Base-by-base conservation (phyloP, 2,113 vertebrate species). In the Arothron firmamentum region DNA sequence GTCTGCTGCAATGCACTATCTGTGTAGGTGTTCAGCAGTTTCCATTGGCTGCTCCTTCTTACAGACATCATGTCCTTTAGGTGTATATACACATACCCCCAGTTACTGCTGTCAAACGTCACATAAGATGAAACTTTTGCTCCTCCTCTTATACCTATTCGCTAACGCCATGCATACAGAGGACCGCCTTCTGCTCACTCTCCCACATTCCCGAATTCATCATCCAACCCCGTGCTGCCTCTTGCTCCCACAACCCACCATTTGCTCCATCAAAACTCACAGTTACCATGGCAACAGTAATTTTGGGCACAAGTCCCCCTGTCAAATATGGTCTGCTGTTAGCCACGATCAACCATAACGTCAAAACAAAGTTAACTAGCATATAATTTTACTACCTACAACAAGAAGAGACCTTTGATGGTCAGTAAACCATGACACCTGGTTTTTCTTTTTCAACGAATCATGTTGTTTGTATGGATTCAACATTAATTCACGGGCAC, bases 231-330 rank as follows among this genome's bases (percentile, higher is more conserved):
- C 75, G 62, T 79, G 63, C 81, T 6, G 59, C 82, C 69, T 76
- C 78, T 87, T 78, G 78, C 82, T 77, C 82, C 81, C 75, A 83
- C 85, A 84, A 56, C 82, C 81, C 69, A 78, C 77, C 79, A 77
- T 83, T 86, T 83, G 72, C 82, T 81, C 70, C 31, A 51, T 82
- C 88, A 85, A 89, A 89, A 88, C 67, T 77, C 77, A 79, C 77
- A 79, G 88, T 89, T 88, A 84, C 88, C 86, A 88, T 83, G 77
- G 88, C 86, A 89, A 89, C 86, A 88, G 78, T 74, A 75, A 73
- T 78, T 81, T 87, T 75, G 80, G 78, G 75, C 74, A 78, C 71
- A 84, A 68, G 81, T 80, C 72, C 78, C 56, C 21, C 28, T 77
- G 74, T 79, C 49, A 62, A 70, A 56, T 12, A 34, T 47, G 65